Base-by-base conservation (phyloP, 2,888 invertebrate genomes). In the Ditula angustiorana region DNA sequence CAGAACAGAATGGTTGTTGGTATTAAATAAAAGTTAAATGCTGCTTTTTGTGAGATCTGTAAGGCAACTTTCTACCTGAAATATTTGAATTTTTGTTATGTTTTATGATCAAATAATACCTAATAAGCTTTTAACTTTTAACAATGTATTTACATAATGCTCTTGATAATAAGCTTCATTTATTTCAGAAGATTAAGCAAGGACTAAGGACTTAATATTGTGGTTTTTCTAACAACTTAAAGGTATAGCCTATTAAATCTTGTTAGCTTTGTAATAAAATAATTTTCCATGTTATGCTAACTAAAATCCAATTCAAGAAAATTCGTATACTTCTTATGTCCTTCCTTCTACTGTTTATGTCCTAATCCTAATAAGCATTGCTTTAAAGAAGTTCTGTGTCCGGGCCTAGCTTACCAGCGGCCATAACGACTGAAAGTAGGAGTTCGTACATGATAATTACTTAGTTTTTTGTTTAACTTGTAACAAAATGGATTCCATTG, bases 391-490 rank as follows among this genome's bases (percentile, higher is more conserved):
- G 56, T 57, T 63, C 58, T 41, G 50, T 19, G 57, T 41, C 55
- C 19, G 21, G 23, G 21, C 23, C 21, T 5, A 8, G 23, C 55
- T 60, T 47, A 44, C 55, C 60, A 56, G 30, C 52, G 24, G 7
- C 30, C 37, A n/a, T 41, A 49, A 60, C 41, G 46, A 55, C 74
- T 78, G 75, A 78, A 82, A 81, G 80, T 81, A 73, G 70, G 33
- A 50, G 73, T 76, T 70, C 80, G 77, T 76, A 75, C 73, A 74
- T 69, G 71, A 78, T 82, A 80, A 83, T 82, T 81, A 71, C 71
- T 72, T 74, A 62, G 63, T 71, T 79, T 81, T 80, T 81, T 71
- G 68, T 72, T 71, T 69, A 64, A 72, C 63, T 67, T 67, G 68
- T 52, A 68, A 61, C 69, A 46, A 79, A 81, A 81, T 81, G 79